Conservation (phyloP, 2,888 invertebrate species). For the Callyntrura sp. region DNA sequence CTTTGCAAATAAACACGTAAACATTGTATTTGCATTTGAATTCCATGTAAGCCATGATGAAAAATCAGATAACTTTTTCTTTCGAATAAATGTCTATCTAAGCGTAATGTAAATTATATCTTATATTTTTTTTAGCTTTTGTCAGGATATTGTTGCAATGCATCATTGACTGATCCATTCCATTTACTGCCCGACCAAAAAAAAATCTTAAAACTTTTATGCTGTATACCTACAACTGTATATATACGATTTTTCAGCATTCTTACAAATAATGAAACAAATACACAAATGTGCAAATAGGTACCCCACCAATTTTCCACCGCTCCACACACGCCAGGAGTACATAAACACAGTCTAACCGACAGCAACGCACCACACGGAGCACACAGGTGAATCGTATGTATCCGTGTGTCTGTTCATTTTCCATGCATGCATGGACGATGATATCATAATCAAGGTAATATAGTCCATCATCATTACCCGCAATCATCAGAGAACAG, state of each 20-base stretch:
- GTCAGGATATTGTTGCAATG: neutral
- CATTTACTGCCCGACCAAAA: neutral
- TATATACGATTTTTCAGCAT: neutral
- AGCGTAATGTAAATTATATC: too few relatives aligned
- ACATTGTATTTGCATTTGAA: neutral
- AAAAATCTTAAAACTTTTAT: neutral
- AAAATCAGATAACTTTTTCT: neutral
- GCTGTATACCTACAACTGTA: neutral
- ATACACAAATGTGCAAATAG: neutral
- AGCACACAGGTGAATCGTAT: neutral
- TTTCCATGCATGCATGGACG: constrained; percentile 36
- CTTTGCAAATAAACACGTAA: too few relatives aligned
- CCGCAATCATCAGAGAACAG: constrained; percentile 55
- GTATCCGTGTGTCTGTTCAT: neutral
- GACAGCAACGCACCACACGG: neutral
- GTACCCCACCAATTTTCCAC: neutral
- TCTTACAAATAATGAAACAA: constrained; percentile 2
- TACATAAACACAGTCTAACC: neutral
- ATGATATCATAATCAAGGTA: constrained; percentile 72
- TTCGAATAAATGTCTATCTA: too few relatives aligned
- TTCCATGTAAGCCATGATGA: neutral
- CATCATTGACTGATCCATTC: neutral
- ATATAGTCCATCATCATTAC: constrained; percentile 47
- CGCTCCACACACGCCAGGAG: too few relatives aligned
- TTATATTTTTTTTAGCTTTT: neutral